Conservation (phyloP, 2,888 invertebrate species). For the Junonia oenone region DNA sequence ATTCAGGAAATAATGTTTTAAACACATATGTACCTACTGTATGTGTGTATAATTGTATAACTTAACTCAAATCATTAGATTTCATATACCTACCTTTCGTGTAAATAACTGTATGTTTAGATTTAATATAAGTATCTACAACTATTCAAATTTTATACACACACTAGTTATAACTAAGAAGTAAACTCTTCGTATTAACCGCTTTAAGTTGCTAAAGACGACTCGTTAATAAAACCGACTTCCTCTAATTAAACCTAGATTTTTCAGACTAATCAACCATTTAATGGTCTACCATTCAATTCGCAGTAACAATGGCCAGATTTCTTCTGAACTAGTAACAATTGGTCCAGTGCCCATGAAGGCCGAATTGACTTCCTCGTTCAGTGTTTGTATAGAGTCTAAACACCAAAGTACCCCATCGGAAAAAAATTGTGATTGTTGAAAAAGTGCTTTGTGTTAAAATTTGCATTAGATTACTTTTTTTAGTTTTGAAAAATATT, state of each 20-base stretch:
- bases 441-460: neutral
- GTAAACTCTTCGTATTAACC: no score
- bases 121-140: no score
- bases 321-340: conserved; percentile 27
- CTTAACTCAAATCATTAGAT: no score
- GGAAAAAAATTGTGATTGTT: conserved; percentile 7
- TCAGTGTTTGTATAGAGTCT: conserved; percentile 17
- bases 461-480: neutral
- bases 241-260: conserved; percentile 8
- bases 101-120: no score
- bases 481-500: neutral
- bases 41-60: no score
- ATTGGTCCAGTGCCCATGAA: conserved; percentile 35
- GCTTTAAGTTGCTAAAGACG: neutral
- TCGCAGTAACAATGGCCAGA: conserved; percentile 22
- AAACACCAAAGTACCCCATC: conserved; percentile 21
- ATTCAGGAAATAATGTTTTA: no score
- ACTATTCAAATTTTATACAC: no score
- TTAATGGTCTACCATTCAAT: conserved; percentile 25
- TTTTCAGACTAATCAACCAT: conserved; percentile 11
- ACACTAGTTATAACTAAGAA: no score
- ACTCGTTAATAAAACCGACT: neutral
- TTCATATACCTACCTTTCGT: no score
- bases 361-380: conserved; percentile 34
- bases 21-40: no score